Evolutionary conservation across 2,113 vertebrate species (phyloP), one percentile per base, ranked within the genome.

Genomic region (Cephalopholis sonnerati): DNA sequence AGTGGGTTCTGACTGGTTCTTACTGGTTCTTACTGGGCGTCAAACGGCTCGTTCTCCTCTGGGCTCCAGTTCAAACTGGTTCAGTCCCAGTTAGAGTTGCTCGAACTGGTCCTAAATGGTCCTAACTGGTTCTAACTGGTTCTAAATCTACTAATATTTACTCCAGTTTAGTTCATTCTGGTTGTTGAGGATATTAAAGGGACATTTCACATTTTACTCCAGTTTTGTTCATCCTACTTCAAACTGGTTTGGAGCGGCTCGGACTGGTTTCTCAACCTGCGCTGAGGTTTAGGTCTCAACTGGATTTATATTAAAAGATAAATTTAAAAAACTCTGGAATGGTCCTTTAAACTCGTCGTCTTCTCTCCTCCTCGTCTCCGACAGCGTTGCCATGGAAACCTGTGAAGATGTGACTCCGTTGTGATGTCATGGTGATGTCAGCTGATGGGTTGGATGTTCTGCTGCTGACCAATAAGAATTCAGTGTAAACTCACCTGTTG

Each of bases 401-500:
- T 20, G 53, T 51, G 39, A 46, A 62, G 54, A 7, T 22, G 10
- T 25, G 36, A 66, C 46, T 46, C 12, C 18, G 15, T 54, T 3
- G 12, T 79, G 62, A 75, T 72, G 57, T 77, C 66, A 68, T 63
- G 25, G 44, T 75, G 48, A 70, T 62, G 13, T 74, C 13, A 53
- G 66, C 63, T 77, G 62, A 81, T 64, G 78, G 74, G 59, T 51
- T 48, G 24, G 5, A 16, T 64, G 36, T 72, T 81, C 7, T 58
- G 41, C 22, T 51, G 54, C 39, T 54, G 53, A 65, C 41, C 66
- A 78, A 54, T 71, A 9, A 24, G 36, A 65, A 63, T 57, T 68
- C 55, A 50, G 59, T 82, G 78, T 87, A 67, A 76, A 61, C 61
- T 69, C 66, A 76, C 48, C 48, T 87, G 48, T 53, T 70, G 17